These are phyloP conservation scores for Epirrhoe alternata DNA, from an alignment of 2,888 invertebrate genomes.

Conservation along the genomic window DNA sequence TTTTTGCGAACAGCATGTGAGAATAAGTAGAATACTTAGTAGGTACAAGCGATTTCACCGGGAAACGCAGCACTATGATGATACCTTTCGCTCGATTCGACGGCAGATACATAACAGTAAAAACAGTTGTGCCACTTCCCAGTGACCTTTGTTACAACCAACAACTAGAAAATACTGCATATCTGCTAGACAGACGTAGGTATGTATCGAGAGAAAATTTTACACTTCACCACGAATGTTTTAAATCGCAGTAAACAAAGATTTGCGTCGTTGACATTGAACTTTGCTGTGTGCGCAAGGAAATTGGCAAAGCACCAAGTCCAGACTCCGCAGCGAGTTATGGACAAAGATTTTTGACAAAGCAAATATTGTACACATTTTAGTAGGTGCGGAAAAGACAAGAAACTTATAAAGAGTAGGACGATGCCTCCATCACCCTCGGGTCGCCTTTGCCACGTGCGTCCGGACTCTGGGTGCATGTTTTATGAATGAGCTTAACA, in stretches of 20 bases:
- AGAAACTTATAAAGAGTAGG: conserved; percentile 48
- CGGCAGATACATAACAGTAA: conserved; percentile 73
- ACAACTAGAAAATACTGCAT: conserved; percentile 56
- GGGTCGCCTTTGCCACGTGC: conserved; percentile 57
- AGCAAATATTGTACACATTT: conserved; percentile 40
- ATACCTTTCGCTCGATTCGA: conserved; percentile 81
- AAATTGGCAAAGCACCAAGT: conserved; percentile 76
- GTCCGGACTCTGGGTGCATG: conserved; percentile 66
- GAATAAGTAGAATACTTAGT: conserved; percentile 49
- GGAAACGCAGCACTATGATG: conserved; percentile 69
- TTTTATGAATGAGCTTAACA: conserved; percentile 73
- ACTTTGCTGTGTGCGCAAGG: conserved; percentile 66
- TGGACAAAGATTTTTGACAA: conserved; percentile 41
- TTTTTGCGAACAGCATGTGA: conserved; percentile 76
- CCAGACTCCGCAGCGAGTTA: conserved; percentile 44
- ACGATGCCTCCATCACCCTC: conserved; percentile 57
- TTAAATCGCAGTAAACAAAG: conserved; percentile 35
- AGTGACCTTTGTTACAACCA: conserved; percentile 77
- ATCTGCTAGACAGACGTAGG: conserved; percentile 37
- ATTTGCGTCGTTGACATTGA: conserved; percentile 65
- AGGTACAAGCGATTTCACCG: conserved; percentile 73
- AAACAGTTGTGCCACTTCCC: conserved; percentile 77
- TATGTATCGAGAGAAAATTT: conserved; percentile 38
- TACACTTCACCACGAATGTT: conserved; percentile 38
- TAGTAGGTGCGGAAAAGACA: conserved; percentile 37